Conservation (phyloP, 2,888 invertebrate species). For the Mesoligia furuncula region DNA sequence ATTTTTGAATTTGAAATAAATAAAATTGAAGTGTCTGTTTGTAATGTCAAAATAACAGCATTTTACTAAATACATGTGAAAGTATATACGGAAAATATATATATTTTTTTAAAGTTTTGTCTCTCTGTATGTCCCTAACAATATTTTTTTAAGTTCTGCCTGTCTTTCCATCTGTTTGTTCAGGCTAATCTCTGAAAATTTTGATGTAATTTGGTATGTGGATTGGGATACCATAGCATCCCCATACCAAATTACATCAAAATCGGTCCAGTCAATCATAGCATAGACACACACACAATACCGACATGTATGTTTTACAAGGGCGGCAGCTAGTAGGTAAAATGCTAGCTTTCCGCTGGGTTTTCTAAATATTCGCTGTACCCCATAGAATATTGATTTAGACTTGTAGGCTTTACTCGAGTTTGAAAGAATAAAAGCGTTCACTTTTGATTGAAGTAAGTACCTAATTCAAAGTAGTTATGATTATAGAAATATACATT, state of each 20-base stretch:
- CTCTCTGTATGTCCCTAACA: too few relatives aligned
- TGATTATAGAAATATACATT: neutral
- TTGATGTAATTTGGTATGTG: neutral
- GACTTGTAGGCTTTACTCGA: neutral
- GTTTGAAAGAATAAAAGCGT: neutral
- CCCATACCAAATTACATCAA: too few relatives aligned
- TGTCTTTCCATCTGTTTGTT: neutral
- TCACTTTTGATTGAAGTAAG: neutral
- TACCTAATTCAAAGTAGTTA: neutral
- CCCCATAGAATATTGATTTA: neutral
- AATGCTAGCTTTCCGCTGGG: neutral
- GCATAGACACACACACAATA: too few relatives aligned
- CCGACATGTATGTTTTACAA: too few relatives aligned
- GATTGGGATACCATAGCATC: too few relatives aligned
- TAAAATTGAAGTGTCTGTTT: neutral
- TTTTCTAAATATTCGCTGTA: constrained; percentile 5
- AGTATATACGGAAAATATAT: too few relatives aligned
- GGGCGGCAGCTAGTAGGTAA: neutral
- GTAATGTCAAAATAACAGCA: neutral
- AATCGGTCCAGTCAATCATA: too few relatives aligned
- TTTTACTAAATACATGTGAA: neutral
- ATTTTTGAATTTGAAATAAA: too few relatives aligned
- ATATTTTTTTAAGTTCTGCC: too few relatives aligned
- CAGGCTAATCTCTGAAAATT: neutral
- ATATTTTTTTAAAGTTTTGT: too few relatives aligned